Percentiles rank a stretch among this genome's conserved stretches.
phyloP scores from a whole-genome alignment of 2,113 vertebrate species.

The Peromyscus californicus region DNA sequence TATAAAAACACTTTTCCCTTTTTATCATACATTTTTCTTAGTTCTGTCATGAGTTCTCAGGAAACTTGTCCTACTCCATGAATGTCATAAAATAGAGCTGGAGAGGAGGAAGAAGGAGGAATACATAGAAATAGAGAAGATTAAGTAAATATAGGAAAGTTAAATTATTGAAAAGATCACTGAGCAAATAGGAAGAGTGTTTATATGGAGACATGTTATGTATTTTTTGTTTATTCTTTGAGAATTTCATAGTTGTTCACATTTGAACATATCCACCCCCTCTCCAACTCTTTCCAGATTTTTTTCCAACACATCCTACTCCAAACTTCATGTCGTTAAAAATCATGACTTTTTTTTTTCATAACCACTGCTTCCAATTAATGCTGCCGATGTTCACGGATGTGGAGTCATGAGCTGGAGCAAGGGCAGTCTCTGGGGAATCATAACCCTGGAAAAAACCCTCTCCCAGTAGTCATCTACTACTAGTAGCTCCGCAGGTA shows the following conservation, averaged over 20 bases:
- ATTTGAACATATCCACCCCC: not conserved
- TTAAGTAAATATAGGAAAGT: not conserved
- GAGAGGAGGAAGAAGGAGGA: not conserved
- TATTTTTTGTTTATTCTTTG: not conserved
- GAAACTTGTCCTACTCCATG: not conserved
- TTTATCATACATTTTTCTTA: not conserved
- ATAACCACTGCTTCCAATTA: not conserved
- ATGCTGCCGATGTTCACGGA: not conserved
- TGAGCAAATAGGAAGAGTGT: not conserved
- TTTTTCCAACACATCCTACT: not conserved
- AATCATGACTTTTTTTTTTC: not conserved
- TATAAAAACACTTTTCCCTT: not conserved
- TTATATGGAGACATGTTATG: not conserved
- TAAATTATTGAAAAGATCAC: not conserved
- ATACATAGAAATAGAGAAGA: not conserved
- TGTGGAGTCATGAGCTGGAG: not conserved
- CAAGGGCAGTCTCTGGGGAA: not conserved
- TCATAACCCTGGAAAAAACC: too few relatives aligned
- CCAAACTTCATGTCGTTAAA: not conserved
- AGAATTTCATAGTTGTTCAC: not conserved
- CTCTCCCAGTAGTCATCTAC: not conserved
- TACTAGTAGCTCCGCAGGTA: not conserved
- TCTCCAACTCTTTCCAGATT: not conserved
- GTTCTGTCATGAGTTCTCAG: not conserved
- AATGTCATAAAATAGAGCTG: not conserved